phyloP scores from a whole-genome alignment of 2,797 vertebrate species.

The Phataginus tricuspis region DNA sequence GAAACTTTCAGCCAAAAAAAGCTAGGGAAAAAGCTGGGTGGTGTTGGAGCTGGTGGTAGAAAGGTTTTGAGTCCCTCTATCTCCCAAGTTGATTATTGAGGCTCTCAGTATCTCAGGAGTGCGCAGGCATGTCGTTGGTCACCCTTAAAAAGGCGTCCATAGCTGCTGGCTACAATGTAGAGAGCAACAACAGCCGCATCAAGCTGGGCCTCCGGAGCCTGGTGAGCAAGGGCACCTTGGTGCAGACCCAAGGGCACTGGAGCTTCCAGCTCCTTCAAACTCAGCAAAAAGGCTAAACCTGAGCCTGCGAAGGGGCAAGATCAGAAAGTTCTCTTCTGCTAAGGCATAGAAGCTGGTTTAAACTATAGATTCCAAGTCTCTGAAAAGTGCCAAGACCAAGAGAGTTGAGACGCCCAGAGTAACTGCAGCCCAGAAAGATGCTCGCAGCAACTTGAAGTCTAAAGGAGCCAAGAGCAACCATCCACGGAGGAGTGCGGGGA shows the following conservation, averaged over 20 bases:
- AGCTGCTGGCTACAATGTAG: slow-evolving; percentile 86
- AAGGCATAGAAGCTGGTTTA: slow-evolving; percentile 75
- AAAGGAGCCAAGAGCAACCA: neutral
- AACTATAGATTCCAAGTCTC: slow-evolving; percentile 43
- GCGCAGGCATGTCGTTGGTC: slow-evolving; percentile 57
- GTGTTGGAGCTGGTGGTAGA: accelerated
- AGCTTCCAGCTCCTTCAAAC: slow-evolving; percentile 86
- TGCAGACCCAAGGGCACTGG: slow-evolving; percentile 87
- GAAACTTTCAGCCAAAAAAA: neutral
- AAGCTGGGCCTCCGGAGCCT: slow-evolving; percentile 85
- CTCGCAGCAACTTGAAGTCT: neutral
- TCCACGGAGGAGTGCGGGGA: neutral
- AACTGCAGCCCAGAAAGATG: accelerated
- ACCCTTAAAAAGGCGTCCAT: slow-evolving; percentile 86
- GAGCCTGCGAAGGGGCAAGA: slow-evolving; percentile 75
- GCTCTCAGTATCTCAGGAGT: slow-evolving; percentile 80
- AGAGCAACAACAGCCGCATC: slow-evolving; percentile 88
- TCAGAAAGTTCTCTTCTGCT: slow-evolving; percentile 45
- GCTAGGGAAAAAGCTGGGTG: neutral
- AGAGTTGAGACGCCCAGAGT: neutral
- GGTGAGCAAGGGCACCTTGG: slow-evolving; percentile 83
- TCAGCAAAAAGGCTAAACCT: slow-evolving; percentile 84
- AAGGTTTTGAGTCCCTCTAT: neutral
- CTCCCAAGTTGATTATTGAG: slow-evolving; percentile 65
- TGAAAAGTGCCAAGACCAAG: slow-evolving; percentile 70